Conservation (phyloP, 2,888 invertebrate genomes). For the Cephalotes varians region DNA sequence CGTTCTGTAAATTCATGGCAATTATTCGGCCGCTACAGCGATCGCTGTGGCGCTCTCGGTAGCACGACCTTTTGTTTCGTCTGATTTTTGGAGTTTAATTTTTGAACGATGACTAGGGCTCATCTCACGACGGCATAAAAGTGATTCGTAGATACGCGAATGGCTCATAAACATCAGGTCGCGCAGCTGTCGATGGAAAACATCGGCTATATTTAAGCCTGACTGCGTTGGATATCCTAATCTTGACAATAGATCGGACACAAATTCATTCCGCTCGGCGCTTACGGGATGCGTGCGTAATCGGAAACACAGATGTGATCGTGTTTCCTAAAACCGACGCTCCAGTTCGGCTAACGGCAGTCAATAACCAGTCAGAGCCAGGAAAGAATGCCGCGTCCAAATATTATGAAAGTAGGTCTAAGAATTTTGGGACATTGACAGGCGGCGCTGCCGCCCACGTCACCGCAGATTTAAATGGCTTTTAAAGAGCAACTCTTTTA, state of each 20-base stretch:
- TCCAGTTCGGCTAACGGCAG: background rate
- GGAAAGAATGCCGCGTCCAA: slow-evolving; percentile 64
- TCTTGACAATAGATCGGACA: slow-evolving; percentile 63
- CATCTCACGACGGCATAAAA: slow-evolving; percentile 76
- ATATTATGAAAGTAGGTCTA: slow-evolving; percentile 64
- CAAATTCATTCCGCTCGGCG: slow-evolving; percentile 36
- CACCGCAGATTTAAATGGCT: slow-evolving; percentile 31
- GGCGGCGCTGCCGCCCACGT: background rate
- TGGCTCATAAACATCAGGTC: slow-evolving; percentile 82
- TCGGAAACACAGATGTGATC: slow-evolving; percentile 37
- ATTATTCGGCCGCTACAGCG: slow-evolving; percentile 18
- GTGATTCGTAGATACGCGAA: slow-evolving; percentile 81
- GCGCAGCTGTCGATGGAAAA: slow-evolving; percentile 85
- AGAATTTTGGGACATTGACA: slow-evolving; percentile 49
- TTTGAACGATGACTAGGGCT: slow-evolving; percentile 38
- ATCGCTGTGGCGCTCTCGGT: slow-evolving; percentile 13
- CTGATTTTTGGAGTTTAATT: slow-evolving; percentile 38
- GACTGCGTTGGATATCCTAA: slow-evolving; percentile 53
- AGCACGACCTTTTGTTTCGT: background rate
- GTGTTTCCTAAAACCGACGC: slow-evolving; percentile 23
- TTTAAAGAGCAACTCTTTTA: slow-evolving; percentile 46
- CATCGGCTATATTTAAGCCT: slow-evolving; percentile 82
- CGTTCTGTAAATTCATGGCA: slow-evolving; percentile 20
- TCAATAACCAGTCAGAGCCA: background rate
- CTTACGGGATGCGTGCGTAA: slow-evolving; percentile 17